phyloP scores from a whole-genome alignment of 2,113 vertebrate genomes.

The Pitta sordida region DNA sequence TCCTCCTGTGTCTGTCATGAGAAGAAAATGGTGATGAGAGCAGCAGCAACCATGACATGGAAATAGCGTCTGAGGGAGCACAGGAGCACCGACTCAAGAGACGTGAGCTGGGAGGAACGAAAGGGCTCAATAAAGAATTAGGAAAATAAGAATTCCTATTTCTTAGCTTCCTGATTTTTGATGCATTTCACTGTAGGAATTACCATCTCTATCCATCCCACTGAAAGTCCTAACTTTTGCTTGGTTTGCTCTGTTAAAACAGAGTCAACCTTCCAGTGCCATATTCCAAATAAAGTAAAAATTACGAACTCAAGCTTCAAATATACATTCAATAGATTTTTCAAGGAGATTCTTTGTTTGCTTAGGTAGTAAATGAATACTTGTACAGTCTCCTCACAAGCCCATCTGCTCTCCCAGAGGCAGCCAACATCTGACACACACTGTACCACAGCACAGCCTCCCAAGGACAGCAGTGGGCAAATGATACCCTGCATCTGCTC shows the following conservation, averaged over 20 bases:
- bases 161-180: neutral
- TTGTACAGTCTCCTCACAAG: neutral
- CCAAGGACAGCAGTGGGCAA: neutral
- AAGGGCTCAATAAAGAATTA: neutral
- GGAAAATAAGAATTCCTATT: neutral
- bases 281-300: neutral
- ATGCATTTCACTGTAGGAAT: neutral
- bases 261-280: neutral
- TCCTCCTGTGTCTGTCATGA: neutral
- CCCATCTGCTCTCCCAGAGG: neutral
- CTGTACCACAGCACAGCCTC: neutral
- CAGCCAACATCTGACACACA: neutral
- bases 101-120: neutral
- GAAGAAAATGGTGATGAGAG: neutral
- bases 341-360: neutral
- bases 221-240: neutral
- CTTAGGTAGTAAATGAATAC: neutral
- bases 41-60: neutral
- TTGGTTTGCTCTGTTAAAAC: neutral
- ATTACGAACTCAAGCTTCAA: neutral
- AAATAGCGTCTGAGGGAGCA: neutral
- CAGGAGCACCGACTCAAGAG: neutral
- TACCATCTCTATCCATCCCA: neutral
- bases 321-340: neutral
- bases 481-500: neutral